Evolutionary conservation across 1,140 invertebrate species (phyloP), one percentile per base, ranked within the genome.

Genomic region (Aphaenogaster ashmeadi): DNA sequence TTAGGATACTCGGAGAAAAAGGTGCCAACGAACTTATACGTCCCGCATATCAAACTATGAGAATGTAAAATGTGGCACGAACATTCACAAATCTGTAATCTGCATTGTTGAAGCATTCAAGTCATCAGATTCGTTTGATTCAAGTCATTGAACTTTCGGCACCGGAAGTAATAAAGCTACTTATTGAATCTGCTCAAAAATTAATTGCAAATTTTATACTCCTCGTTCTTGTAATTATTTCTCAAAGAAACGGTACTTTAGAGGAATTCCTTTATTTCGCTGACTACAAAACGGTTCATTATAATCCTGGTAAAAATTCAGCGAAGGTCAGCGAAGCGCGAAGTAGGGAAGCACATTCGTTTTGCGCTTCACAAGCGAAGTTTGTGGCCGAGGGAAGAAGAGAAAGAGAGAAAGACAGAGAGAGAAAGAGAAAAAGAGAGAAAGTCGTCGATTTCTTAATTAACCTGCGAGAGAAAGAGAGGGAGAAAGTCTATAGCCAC

Each of bases 401-500:
- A 21, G 27, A 41, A 41, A 18, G 11, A 56, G 47, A 50, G 8
- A 54, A 15, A 52, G 5, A 67, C 38, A 77, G 41, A 69, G 36
- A 69, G 18, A 36, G 67, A 58, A 33, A 66, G 36, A 75, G 3
- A 58, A 52, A 38, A 60, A 64, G 67, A 44, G 74, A 77, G 80
- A 72, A 62, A 75, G 80, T 58, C 85, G 50, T 81, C 86, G 69
- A 87, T 87, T 87, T 84, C 80, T 87, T 87, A 87, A 87, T 87
- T 83, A 87, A 84, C 47, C 36, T 47, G 71, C 58, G 62, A 71
- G 79, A 71, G 77, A 72, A 62, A 86, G 77, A 91, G 78, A 81
- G 80, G 38, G 62, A 77, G 62, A 86, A 44, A 78, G 72, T 83
- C 58, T 66, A 83, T 66, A 67, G 89, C 74, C 56, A 87, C 87